Percentiles rank a stretch among this genome's conserved stretches.
Conservation (phyloP, 2,797 vertebrate species). For the Capromys pilorides region DNA sequence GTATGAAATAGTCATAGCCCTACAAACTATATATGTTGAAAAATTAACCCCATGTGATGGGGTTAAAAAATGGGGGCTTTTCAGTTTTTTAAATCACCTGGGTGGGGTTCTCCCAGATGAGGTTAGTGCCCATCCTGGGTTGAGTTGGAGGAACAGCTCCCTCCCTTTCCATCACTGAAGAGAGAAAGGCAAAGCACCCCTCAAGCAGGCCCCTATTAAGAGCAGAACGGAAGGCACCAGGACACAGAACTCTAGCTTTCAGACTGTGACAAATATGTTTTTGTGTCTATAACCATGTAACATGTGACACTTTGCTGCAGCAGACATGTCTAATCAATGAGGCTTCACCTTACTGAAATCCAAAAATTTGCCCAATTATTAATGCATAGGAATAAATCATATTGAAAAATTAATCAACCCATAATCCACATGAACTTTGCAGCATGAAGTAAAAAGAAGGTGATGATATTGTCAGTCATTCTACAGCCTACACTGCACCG, state of each 20-base stretch:
- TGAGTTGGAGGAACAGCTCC: not conserved
- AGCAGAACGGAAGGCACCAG: no score
- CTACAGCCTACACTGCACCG: not conserved
- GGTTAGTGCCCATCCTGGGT: not conserved
- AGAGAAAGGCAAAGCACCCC: not conserved
- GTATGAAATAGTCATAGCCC: not conserved
- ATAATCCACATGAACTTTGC: not conserved
- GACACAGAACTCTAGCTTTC: not conserved
- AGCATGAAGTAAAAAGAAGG: not conserved
- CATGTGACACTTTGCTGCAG: not conserved
- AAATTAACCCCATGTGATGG: not conserved
- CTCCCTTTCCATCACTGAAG: not conserved
- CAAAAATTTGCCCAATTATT: not conserved
- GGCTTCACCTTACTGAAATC: not conserved
- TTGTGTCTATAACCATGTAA: not conserved
- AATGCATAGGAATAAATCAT: not conserved
- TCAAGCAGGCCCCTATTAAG: not conserved
- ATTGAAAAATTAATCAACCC: not conserved
- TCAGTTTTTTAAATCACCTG: not conserved
- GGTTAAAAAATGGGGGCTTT: not conserved
- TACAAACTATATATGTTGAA: not conserved
- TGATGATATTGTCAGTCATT: not conserved
- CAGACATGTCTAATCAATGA: not conserved
- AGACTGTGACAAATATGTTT: not conserved
- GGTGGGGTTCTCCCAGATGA: no score